phyloP scores from a whole-genome alignment of 2,113 vertebrate species.

The Trichechus manatus region DNA sequence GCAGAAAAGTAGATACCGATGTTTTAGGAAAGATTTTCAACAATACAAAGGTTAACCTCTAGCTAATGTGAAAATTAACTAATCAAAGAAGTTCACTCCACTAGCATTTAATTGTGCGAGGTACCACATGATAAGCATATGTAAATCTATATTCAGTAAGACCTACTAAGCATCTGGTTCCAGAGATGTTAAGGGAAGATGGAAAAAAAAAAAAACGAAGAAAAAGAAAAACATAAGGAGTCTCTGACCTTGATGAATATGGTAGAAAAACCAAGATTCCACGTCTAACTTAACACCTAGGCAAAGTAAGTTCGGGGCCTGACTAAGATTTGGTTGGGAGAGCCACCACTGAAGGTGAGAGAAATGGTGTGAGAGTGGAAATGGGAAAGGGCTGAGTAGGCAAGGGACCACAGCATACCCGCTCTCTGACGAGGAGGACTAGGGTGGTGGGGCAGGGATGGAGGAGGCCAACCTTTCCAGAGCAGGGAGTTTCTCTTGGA shows the following conservation, averaged over 20 bases:
- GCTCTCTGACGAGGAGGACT: neutral
- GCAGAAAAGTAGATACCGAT: neutral
- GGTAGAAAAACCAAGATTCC: neutral
- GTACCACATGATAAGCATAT: neutral
- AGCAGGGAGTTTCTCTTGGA: neutral
- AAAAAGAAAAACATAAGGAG: neutral
- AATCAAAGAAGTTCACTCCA: neutral
- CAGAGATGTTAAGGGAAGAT: neutral
- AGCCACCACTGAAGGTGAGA: neutral
- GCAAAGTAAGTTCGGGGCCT: neutral
- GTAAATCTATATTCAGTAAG: neutral
- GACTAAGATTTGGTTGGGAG: neutral
- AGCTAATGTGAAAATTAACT: constrained; percentile 33
- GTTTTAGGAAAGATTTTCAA: constrained; percentile 43
- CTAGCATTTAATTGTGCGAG: constrained; percentile 18
- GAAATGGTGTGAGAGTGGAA: neutral
- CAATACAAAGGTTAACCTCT: constrained; percentile 30
- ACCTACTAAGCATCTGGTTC: neutral
- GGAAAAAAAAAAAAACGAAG: neutral
- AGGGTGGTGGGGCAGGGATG: neutral
- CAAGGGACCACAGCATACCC: neutral
- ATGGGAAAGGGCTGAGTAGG: neutral
- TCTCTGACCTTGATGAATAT: neutral
- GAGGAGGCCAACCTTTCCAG: neutral
- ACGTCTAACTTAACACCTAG: neutral